Percentiles rank a stretch among this genome's conserved stretches.
phyloP scores from a whole-genome alignment of 2,797 vertebrate genomes.

The Margarornis squamiger region DNA sequence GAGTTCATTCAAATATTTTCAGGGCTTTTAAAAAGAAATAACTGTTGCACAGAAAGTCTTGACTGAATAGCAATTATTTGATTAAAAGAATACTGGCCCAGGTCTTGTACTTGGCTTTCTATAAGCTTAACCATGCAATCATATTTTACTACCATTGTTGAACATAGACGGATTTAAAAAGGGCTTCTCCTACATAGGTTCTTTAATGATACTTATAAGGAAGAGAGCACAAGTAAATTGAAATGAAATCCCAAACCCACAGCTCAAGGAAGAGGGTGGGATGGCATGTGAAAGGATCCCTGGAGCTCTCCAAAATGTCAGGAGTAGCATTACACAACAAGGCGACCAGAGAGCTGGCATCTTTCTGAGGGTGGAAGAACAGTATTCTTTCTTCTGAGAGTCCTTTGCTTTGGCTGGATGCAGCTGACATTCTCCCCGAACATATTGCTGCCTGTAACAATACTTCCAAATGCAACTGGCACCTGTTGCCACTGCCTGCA shows the following conservation, averaged over 20 bases:
- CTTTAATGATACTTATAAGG: conserved; percentile 3
- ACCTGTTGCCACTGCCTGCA: not conserved
- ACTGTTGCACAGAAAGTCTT: conserved; percentile 30
- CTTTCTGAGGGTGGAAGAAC: not conserved
- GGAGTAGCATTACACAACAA: not conserved
- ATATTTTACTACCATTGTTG: conserved; percentile 59
- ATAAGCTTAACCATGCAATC: conserved; percentile 46
- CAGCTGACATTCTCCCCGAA: not conserved
- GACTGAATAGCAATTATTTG: conserved; percentile 61
- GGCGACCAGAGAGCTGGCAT: not conserved
- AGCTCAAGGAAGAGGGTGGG: not conserved
- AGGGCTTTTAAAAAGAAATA: conserved; percentile 31
- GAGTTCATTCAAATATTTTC: conserved; percentile 42
- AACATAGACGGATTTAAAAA: conserved; percentile 20
- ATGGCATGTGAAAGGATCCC: conserved; percentile 14
- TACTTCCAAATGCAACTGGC: conserved; percentile 30
- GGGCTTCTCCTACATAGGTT: conserved; percentile 22
- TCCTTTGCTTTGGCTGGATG: conserved; percentile 11
- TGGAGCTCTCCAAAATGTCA: not conserved
- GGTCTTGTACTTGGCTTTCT: conserved; percentile 52
- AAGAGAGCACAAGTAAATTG: not conserved
- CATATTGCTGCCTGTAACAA: conserved; percentile 7
- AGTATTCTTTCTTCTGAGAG: not conserved
- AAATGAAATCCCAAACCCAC: not conserved
- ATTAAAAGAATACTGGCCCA: conserved; percentile 60